phyloP scores from a whole-genome alignment of 2,888 invertebrate species.

The Macrosoma leucophasiata region DNA sequence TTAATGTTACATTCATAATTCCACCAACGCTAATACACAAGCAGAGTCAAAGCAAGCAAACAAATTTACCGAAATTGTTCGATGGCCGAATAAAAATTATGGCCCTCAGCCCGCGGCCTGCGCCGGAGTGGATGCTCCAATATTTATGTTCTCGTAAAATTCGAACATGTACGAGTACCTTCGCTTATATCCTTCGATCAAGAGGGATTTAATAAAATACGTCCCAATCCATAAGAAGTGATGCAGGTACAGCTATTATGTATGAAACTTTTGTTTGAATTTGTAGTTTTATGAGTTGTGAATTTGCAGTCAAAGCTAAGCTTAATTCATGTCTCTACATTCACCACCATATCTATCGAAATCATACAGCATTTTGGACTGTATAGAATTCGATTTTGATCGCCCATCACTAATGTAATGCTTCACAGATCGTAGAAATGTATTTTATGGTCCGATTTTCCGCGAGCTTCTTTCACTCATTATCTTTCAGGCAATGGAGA shows the following conservation, averaged over 20 bases:
- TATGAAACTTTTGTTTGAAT: constrained; percentile 10
- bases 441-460: no score
- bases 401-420: no score
- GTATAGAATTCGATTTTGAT: no score
- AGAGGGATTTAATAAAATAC: constrained; percentile 48
- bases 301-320: no score
- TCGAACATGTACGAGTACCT: constrained; percentile 53
- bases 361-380: no score
- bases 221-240: constrained; percentile 22
- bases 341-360: no score
- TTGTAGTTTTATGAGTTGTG: constrained; percentile 16
- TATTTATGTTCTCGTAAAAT: constrained; percentile 68
- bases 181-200: constrained; percentile 55
- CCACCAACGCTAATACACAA: constrained; percentile 53
- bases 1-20: constrained; percentile 56
- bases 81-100: constrained; percentile 56
- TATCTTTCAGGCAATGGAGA: no score
- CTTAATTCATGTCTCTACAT: no score
- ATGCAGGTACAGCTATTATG: constrained; percentile 25
- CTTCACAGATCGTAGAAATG: no score
- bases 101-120: constrained; percentile 29
- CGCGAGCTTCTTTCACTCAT: no score
- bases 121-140: no score
- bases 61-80: constrained; percentile 70
- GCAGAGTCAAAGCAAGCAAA: constrained; percentile 62